Evolutionary conservation across 2,113 vertebrate species (phyloP).

Genomic region (Dicerorhinus sumatrensis): DNA sequence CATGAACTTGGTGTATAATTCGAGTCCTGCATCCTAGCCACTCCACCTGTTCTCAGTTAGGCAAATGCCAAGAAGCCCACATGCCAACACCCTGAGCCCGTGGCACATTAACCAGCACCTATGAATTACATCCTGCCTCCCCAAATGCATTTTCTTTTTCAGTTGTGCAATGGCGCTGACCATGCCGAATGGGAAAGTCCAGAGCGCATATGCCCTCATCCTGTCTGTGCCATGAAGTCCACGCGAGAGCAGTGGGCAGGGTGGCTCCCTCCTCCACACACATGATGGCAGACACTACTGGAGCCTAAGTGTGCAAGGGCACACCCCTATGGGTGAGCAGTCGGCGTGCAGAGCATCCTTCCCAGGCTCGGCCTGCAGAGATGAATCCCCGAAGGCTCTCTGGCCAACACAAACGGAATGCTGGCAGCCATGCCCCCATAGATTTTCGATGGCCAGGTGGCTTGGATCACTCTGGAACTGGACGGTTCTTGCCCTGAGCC

Average conservation of each 20-base stretch:
- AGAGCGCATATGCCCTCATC: fast-evolving
- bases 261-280: not conserved
- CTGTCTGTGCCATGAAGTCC: not conserved
- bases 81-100: not conserved
- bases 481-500: not conserved
- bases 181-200: not conserved
- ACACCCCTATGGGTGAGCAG: too few relatives aligned
- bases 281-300: too few relatives aligned
- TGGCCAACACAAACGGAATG: not conserved
- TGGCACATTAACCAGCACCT: too few relatives aligned
- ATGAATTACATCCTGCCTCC: not conserved
- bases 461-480: not conserved
- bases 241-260: not conserved
- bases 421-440: not conserved
- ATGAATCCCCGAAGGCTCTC: not conserved
- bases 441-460: fast-evolving
- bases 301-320: not conserved
- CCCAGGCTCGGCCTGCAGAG: not conserved
- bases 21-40: too few relatives aligned
- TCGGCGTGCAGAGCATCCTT: not conserved
- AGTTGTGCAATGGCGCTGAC: not conserved
- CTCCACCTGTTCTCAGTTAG: not conserved
- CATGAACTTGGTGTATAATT: not conserved
- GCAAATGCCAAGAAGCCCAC: not conserved
- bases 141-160: not conserved